phyloP scores from a whole-genome alignment of 2,888 invertebrate genomes.

The Cataglyphis rosenhaueri region DNA sequence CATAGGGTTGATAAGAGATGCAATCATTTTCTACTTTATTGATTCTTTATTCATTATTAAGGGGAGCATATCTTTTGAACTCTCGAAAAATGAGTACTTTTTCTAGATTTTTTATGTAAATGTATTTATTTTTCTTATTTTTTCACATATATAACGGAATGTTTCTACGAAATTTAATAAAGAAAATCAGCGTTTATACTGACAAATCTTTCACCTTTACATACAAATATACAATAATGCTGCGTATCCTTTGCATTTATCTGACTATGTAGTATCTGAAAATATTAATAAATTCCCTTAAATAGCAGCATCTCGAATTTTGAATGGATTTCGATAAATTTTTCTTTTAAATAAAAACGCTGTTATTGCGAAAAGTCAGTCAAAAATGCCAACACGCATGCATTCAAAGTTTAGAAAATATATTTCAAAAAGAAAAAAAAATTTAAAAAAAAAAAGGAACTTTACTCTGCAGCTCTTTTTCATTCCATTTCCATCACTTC shows the following conservation, averaged over 20 bases:
- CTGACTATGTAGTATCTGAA: neutral
- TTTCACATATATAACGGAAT: neutral
- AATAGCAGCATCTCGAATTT: neutral
- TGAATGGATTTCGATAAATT: neutral
- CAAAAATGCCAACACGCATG: neutral
- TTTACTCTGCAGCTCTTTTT: neutral
- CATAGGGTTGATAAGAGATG: neutral
- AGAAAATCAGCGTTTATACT: neutral
- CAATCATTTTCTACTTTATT: neutral
- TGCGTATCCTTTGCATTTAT: neutral
- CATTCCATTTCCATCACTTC: neutral
- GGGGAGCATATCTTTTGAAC: too few species aligned
- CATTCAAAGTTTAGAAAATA: slow-evolving; percentile 3
- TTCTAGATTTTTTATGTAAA: too few species aligned
- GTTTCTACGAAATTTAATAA: neutral
- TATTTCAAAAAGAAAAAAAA: neutral
- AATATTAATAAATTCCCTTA: neutral
- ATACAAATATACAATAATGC: neutral
- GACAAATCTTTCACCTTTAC: neutral
- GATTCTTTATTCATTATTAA: neutral
- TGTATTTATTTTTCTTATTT: neutral
- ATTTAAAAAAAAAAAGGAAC: neutral
- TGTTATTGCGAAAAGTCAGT: neutral
- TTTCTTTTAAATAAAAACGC: neutral
- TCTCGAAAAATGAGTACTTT: too few species aligned